Evolutionary conservation across 2,888 invertebrate genomes (phyloP).

Genomic region (Melipona beecheii): DNA sequence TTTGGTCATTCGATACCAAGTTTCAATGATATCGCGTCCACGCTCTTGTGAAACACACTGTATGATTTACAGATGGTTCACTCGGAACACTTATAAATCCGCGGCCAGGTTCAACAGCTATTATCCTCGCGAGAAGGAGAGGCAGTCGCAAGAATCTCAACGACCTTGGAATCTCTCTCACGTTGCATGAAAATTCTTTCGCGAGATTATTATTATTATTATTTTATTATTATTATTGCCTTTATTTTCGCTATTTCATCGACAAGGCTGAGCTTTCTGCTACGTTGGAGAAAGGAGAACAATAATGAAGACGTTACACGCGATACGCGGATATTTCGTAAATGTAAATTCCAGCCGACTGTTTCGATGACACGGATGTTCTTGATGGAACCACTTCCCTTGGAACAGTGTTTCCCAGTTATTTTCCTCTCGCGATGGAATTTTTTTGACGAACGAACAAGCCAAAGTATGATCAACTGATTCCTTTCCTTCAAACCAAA

Average conservation of each 20-base stretch:
- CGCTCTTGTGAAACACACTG: too few species aligned
- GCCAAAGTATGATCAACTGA: too few species aligned
- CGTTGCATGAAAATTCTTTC: constrained; percentile 19
- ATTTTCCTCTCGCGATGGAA: background rate
- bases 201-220: constrained; percentile 9
- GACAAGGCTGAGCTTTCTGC: background rate
- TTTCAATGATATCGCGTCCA: too few species aligned
- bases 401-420: background rate
- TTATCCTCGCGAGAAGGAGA: constrained; percentile 6
- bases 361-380: constrained; percentile 27
- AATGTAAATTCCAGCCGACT: constrained; percentile 43
- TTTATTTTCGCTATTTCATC: background rate
- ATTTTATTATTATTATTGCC: too few species aligned
- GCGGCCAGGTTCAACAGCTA: background rate
- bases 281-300: background rate
- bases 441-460: background rate
- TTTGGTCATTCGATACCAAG: too few species aligned
- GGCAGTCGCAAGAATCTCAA: background rate
- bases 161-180: background rate
- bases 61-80: constrained; percentile 22
- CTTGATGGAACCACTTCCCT: constrained; percentile 26
- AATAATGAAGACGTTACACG: constrained; percentile 44
- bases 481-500: too few species aligned
- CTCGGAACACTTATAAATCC: constrained; percentile 3
- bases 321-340: constrained; percentile 38